Evolutionary conservation across 2,113 vertebrate species (phyloP).

Genomic region (Perca fluviatilis): DNA sequence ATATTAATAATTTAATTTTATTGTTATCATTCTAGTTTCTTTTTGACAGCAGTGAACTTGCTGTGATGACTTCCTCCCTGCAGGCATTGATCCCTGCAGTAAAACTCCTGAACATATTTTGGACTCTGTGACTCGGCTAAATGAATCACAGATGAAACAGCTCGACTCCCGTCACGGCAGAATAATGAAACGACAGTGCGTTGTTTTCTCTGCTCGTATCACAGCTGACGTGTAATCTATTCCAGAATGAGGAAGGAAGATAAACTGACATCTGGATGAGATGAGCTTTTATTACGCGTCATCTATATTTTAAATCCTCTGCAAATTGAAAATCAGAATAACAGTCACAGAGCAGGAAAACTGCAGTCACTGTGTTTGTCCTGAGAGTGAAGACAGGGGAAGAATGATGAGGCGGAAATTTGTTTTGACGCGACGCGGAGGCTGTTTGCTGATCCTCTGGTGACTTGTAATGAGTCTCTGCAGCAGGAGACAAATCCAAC

Average conservation of each 20-base stretch:
- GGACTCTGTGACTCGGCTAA: not conserved
- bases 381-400: constrained; percentile 27
- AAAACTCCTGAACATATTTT: constrained; percentile 11
- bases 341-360: constrained; percentile 28
- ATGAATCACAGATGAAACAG: not conserved
- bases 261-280: constrained; percentile 28
- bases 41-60: constrained; percentile 3
- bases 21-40: not conserved
- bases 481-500: constrained; percentile 17
- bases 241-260: constrained; percentile 16
- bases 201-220: not conserved
- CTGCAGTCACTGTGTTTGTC: constrained; percentile 38
- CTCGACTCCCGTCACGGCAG: not conserved
- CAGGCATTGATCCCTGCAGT: constrained; percentile 4
- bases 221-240: constrained; percentile 36
- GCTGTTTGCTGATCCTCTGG: constrained; percentile 32
- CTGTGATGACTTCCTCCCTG: constrained; percentile 13
- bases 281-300: constrained; percentile 39
- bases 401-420: constrained; percentile 55
- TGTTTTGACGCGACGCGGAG: constrained; percentile 5
- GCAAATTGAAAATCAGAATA: constrained; percentile 67
- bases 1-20: not conserved
- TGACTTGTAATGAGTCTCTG: constrained; percentile 43
- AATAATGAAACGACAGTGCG: constrained; percentile 18
- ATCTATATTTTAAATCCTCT: constrained; percentile 54